Evolutionary conservation across 1,140 invertebrate genomes (phyloP).

Genomic region (Rhizoglyphus robini): DNA sequence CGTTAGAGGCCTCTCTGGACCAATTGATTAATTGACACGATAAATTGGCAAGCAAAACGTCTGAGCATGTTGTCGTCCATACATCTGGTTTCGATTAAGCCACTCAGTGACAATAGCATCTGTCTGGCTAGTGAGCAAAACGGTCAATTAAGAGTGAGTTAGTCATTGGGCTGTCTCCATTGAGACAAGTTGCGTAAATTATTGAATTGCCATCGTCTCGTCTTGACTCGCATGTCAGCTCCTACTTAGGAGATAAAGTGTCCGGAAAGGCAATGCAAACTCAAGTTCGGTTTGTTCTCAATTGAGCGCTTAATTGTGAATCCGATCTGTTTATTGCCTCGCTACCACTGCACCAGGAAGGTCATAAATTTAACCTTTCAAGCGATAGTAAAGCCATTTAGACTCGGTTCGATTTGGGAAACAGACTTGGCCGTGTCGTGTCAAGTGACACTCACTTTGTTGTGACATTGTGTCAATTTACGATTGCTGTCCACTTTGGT

Average conservation of each 20-base stretch:
- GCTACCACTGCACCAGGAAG: neutral
- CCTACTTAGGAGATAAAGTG: slow-evolving; percentile 6
- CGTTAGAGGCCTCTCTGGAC: too few relatives aligned
- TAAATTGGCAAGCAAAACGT: neutral
- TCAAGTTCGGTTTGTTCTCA: neutral
- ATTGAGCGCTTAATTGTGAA: slow-evolving; percentile 10
- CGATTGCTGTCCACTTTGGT: neutral
- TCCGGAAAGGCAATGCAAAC: neutral
- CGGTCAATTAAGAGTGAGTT: neutral
- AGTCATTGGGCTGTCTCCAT: neutral
- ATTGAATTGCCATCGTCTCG: neutral
- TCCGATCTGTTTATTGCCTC: slow-evolving; percentile 4
- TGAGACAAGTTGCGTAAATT: slow-evolving; percentile 2
- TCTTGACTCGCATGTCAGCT: slow-evolving; percentile 9
- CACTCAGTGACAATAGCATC: neutral
- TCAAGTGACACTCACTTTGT: slow-evolving; percentile 1
- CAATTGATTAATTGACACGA: slow-evolving; percentile 8
- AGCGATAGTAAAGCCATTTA: neutral
- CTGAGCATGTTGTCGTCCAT: too few relatives aligned
- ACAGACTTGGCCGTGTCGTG: neutral
- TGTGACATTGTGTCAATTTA: slow-evolving; percentile 2
- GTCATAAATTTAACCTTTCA: neutral
- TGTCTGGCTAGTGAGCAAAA: neutral
- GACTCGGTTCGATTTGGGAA: neutral
- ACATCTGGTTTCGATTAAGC: slow-evolving; percentile 8